Conservation (phyloP, 2,888 invertebrate species). For the Chironomus riparius region DNA sequence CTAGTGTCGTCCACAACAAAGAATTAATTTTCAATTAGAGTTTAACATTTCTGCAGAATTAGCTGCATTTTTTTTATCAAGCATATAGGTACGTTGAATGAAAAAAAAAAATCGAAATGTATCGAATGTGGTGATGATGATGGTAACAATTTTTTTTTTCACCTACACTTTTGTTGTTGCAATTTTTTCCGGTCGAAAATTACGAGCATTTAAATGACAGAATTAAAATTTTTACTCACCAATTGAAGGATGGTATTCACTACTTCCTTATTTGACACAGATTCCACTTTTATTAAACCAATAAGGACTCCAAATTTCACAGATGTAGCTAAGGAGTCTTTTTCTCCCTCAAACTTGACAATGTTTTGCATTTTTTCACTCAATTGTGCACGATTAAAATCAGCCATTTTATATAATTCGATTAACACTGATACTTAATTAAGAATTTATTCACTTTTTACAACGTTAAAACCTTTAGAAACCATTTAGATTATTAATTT, state of each 20-base stretch:
- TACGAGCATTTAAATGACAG: neutral
- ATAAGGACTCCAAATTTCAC: slow-evolving; percentile 20
- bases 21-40: neutral
- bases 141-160: slow-evolving; percentile 1
- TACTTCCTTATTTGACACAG: slow-evolving; percentile 21
- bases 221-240: slow-evolving; percentile 7
- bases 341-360: slow-evolving; percentile 19
- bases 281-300: slow-evolving; percentile 20
- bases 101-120: slow-evolving; percentile 15
- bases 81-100: neutral
- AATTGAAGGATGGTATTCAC: slow-evolving; percentile 18
- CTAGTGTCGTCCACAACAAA: neutral
- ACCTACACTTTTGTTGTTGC: slow-evolving; percentile 22
- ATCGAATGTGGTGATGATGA: slow-evolving; percentile 12
- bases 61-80: neutral
- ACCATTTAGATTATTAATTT: slow-evolving; percentile 8
- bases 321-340: slow-evolving; percentile 2
- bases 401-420: slow-evolving; percentile 14
- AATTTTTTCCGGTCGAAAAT: neutral
- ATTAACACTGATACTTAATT: neutral
- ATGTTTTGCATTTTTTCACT: slow-evolving; percentile 25
- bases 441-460: slow-evolving; percentile 15
- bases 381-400: slow-evolving; percentile 1
- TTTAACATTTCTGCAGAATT: neutral
- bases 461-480: slow-evolving; percentile 2